phyloP scores from a whole-genome alignment of 2,113 vertebrate species.

The Trogon melanurus region DNA sequence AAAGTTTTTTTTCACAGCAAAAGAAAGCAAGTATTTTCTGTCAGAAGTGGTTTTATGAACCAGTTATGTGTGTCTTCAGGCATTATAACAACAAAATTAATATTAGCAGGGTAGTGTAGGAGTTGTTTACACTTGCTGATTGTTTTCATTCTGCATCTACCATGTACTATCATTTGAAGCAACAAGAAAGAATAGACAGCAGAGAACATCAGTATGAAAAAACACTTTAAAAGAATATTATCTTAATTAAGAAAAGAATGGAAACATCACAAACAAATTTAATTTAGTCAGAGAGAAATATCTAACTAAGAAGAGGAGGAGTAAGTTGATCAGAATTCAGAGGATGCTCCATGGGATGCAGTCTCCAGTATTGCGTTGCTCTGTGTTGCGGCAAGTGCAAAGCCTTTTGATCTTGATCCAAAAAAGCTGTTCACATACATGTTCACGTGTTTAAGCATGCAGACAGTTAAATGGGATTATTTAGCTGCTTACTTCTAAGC shows the following conservation, averaged over 20 bases:
- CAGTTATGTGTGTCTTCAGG: not conserved
- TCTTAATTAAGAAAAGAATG: not conserved
- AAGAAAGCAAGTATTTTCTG: not conserved
- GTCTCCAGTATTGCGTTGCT: not conserved
- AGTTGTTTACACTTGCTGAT: not conserved
- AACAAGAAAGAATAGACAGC: not conserved
- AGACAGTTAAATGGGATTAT: not conserved
- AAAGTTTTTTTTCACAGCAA: not conserved
- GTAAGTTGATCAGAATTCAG: not conserved
- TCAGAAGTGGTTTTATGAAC: not conserved
- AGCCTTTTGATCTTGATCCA: not conserved
- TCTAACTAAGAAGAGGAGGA: not conserved
- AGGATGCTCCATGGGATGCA: rapidly evolving
- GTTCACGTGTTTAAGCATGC: rapidly evolving
- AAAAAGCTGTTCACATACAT: not conserved
- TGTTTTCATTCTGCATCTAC: not conserved
- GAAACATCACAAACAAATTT: not conserved
- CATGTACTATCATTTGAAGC: not conserved
- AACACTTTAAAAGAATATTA: not conserved
- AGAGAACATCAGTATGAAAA: not conserved
- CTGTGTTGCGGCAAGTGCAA: not conserved
- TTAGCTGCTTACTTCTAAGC: not conserved
- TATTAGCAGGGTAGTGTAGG: not conserved
- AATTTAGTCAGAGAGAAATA: not conserved
- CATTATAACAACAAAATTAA: not conserved